phyloP scores from a whole-genome alignment of 2,888 invertebrate genomes.

The Polydrusus cervinus region DNA sequence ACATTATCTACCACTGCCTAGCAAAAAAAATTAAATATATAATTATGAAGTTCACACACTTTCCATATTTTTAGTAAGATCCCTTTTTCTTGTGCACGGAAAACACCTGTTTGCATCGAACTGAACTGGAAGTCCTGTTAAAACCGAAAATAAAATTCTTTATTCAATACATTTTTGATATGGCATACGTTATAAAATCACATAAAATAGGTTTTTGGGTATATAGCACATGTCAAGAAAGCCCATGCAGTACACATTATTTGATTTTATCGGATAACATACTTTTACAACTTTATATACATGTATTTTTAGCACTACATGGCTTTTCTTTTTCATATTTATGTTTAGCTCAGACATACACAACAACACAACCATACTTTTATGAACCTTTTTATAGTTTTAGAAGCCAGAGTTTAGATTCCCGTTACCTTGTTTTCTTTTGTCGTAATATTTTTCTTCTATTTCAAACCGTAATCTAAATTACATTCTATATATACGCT shows the following conservation, averaged over 20 bases:
- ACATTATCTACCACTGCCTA: no score
- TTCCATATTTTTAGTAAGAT: no score
- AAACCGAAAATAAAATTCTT: no score
- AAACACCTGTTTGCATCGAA: no score
- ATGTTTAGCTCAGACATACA: conserved; percentile 13
- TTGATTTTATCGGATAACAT: conserved; percentile 12
- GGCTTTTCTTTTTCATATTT: conserved; percentile 24
- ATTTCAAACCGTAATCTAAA: conserved; percentile 20
- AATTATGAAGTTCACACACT: no score
- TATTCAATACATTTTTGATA: no score
- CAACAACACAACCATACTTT: conserved; percentile 22
- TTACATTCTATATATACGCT: conserved; percentile 9
- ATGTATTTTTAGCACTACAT: conserved; percentile 12
- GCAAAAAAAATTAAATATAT: no score
- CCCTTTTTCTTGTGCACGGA: no score
- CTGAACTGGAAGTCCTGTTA: no score
- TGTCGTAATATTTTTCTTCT: conserved; percentile 18
- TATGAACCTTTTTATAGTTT: conserved; percentile 25
- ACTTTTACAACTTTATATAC: conserved; percentile 11
- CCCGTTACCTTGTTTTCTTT: conserved; percentile 12
- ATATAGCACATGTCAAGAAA: not conserved
- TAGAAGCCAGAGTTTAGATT: conserved; percentile 10
- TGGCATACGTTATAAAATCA: not conserved
- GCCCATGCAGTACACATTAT: not conserved
- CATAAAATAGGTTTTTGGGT: conserved; percentile 11